phyloP scores from a whole-genome alignment of 1,140 invertebrate genomes.

The Bombus pascuorum region DNA sequence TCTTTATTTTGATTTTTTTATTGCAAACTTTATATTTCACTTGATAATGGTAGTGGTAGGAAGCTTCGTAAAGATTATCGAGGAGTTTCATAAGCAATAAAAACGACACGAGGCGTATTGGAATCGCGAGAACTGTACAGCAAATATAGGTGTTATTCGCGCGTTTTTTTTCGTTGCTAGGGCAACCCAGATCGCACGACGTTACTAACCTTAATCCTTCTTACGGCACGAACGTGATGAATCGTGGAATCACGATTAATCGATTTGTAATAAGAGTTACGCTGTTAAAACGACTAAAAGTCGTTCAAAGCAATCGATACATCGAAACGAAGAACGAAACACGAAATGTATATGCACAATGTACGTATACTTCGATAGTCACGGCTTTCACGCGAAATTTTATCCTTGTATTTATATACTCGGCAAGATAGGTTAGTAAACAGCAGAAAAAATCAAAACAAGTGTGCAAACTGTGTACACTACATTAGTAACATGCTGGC shows the following conservation, averaged over 20 bases:
- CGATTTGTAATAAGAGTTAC: not conserved
- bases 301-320: not conserved
- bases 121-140: not conserved
- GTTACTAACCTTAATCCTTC: constrained; percentile 6
- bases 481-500: not conserved
- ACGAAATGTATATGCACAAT: not conserved
- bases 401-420: not conserved
- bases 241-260: not conserved
- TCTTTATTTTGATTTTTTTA: no score
- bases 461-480: not conserved
- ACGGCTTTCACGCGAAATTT: not conserved
- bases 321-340: not conserved
- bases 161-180: constrained; percentile 19
- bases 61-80: not conserved
- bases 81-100: not conserved
- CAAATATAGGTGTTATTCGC: not conserved
- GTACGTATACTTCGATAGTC: not conserved
- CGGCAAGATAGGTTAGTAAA: constrained; percentile 4
- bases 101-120: not conserved
- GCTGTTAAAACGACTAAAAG: not conserved
- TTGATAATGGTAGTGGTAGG: no score
- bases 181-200: not conserved
- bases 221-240: not conserved
- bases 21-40: not conserved
- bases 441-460: not conserved